Base-by-base conservation (phyloP, 1,140 invertebrate species). In the Acromyrmex charruanus region DNA sequence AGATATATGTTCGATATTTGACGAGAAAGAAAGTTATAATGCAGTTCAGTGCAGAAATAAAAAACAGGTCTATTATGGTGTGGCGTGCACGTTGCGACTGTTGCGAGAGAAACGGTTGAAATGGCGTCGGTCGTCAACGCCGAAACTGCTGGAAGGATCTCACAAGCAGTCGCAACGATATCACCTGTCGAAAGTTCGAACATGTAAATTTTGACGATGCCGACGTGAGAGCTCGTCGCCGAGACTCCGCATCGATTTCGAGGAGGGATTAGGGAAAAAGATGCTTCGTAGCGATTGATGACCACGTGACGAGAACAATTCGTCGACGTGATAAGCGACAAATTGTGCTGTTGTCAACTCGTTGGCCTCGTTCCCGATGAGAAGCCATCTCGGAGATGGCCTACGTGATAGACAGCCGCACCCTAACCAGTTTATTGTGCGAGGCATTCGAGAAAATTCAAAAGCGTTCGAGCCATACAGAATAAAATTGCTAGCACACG, bases 241-340 rank as follows among this genome's bases (percentile, higher is more conserved):
- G 10, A 3, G 1, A 14, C 16, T 16, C 18, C 7, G 35, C 4
- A n/a, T 63, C 75, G 63, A 53, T 1, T 25, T 25, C 12, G n/a
- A 21, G 16, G 5, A 14, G n/a, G 1, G 31, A 35, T 35, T 35
- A 35, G 31, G 0, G 35, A n/a, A 25, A 35, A 35, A 53, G 25
- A 55, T 25, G 31, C 77, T 10, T 1, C 28, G 49, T 53, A 18
- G 9, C n/a, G 44, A 3, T 44, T 44, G 7, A 44, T 10, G 2
- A 61, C 39, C 28, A 66, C 77, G 63, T 58, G 49, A 68, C n/a
- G 63, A 80, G 21, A 80, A 39, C 31, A 66, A 66, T 66, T 66
- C 44, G 18, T 0, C 53, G 16, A 49, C 10, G 75, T 65, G 25
- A 65, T 16, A n/a, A 9, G 3, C 25, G 18, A 6, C 59, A 7